phyloP scores from a whole-genome alignment of 2,888 invertebrate genomes.

The Orchestes rusci region DNA sequence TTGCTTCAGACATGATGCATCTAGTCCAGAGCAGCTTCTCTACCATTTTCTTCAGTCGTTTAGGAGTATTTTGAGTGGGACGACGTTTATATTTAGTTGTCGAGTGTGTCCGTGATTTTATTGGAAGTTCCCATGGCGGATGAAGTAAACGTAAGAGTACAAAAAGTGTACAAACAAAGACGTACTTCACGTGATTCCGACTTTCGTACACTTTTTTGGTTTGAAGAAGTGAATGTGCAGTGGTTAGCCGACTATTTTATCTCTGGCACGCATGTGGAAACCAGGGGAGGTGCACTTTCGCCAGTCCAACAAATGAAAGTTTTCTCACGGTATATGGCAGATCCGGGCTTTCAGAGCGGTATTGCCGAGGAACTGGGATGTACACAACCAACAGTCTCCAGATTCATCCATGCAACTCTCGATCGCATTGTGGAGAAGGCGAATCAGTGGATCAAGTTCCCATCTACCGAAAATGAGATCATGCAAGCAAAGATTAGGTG shows the following conservation, averaged over 20 bases:
- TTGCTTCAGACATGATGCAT: no score
- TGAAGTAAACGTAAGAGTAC: no score
- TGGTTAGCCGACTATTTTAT: not conserved
- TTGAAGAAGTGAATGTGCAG: not conserved
- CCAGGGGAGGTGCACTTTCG: not conserved
- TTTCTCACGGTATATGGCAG: not conserved
- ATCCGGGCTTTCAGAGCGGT: not conserved
- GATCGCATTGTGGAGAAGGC: slow-evolving; percentile 1
- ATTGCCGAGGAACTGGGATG: not conserved
- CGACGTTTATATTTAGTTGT: no score
- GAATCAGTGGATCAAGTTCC: slow-evolving; percentile 7
- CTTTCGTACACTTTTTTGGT: slow-evolving; percentile 2
- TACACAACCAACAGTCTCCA: slow-evolving; percentile 7
- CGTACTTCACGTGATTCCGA: not conserved
- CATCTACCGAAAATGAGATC: slow-evolving; percentile 1
- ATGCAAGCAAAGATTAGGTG: slow-evolving; percentile 2
- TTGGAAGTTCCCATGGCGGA: no score
- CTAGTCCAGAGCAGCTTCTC: no score
- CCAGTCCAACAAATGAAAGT: not conserved
- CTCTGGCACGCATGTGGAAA: not conserved
- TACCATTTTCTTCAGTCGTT: no score
- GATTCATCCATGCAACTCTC: not conserved
- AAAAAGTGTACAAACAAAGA: not conserved
- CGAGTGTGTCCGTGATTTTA: no score
- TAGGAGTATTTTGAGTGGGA: no score